phyloP scores from a whole-genome alignment of 1,140 invertebrate species.

The Holotrichia oblita region DNA sequence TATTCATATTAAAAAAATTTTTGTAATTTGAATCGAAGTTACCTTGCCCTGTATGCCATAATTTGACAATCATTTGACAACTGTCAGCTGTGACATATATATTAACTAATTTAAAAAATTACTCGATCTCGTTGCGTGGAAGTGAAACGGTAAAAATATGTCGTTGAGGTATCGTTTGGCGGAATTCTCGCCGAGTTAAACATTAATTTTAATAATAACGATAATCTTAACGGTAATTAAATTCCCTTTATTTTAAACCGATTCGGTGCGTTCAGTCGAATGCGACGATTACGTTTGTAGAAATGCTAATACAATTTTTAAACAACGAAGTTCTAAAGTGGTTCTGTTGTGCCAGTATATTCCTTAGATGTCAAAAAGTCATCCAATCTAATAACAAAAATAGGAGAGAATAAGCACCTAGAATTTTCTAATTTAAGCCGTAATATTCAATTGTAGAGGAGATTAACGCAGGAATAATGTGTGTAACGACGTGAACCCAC shows the following conservation, averaged over 20 bases:
- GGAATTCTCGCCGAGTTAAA: too few species aligned
- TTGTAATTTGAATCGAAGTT: conserved; percentile 28
- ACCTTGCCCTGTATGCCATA: conserved; percentile 53
- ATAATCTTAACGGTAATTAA: too few species aligned
- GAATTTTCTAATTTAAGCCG: conserved; percentile 41
- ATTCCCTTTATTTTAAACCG: too few species aligned
- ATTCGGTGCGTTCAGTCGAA: too few species aligned
- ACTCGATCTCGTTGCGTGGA: too few species aligned
- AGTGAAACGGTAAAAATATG: not conserved
- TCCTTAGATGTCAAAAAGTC: conserved; percentile 42
- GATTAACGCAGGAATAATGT: not conserved
- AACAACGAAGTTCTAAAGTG: conserved; percentile 30
- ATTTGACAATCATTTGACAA: conserved; percentile 14
- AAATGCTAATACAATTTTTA: conserved; percentile 37
- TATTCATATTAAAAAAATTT: not conserved
- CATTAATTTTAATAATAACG: not conserved
- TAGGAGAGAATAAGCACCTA: conserved; percentile 44
- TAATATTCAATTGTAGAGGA: conserved; percentile 3
- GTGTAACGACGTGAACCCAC: not conserved
- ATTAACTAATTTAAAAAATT: not conserved
- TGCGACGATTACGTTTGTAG: not conserved
- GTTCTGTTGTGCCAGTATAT: not conserved
- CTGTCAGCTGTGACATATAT: conserved; percentile 35
- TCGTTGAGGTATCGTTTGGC: not conserved
- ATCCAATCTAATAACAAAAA: conserved; percentile 43